phyloP scores from a whole-genome alignment of 2,113 vertebrate species.

The Hepsetus odoe region DNA sequence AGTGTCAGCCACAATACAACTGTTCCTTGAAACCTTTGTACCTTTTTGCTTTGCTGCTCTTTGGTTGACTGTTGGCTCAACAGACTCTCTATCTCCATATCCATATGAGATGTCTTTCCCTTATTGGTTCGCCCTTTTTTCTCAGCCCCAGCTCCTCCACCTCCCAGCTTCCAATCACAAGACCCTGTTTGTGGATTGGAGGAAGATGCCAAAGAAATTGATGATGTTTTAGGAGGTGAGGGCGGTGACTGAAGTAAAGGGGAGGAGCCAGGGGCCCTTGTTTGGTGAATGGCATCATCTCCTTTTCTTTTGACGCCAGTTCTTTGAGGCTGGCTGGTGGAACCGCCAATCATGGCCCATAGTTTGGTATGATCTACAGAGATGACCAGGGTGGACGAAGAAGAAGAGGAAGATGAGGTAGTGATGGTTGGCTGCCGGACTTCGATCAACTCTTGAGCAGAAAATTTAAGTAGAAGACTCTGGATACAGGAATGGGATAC shows the following conservation, averaged over 20 bases:
- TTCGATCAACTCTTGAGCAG: slow-evolving; percentile 91
- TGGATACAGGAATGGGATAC: slow-evolving; percentile 82
- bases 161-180: slow-evolving; percentile 71
- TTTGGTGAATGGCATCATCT: slow-evolving; percentile 67
- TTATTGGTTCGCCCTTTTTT: slow-evolving; percentile 82
- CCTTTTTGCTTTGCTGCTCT: slow-evolving; percentile 94
- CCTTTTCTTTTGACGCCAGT: slow-evolving; percentile 76
- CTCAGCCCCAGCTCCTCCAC: slow-evolving; percentile 64
- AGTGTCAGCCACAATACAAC: too few species aligned
- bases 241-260: slow-evolving; percentile 63
- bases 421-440: slow-evolving; percentile 74
- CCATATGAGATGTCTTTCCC: slow-evolving; percentile 84
- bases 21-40: slow-evolving; percentile 42
- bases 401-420: slow-evolving; percentile 52
- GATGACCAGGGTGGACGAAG: slow-evolving; percentile 78
- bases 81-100: slow-evolving; percentile 91
- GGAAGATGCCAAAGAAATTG: slow-evolving; percentile 65
- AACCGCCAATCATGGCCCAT: slow-evolving; percentile 86
- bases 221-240: slow-evolving; percentile 64
- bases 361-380: slow-evolving; percentile 91
- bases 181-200: slow-evolving; percentile 65
- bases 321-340: slow-evolving; percentile 64
- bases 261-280: slow-evolving; percentile 64
- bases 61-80: slow-evolving; percentile 93
- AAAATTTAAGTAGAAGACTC: slow-evolving; percentile 90